These are phyloP conservation scores for Chlorospingus flavigularis DNA, from an alignment of 2,797 vertebrate genomes.

Conservation along the genomic window DNA sequence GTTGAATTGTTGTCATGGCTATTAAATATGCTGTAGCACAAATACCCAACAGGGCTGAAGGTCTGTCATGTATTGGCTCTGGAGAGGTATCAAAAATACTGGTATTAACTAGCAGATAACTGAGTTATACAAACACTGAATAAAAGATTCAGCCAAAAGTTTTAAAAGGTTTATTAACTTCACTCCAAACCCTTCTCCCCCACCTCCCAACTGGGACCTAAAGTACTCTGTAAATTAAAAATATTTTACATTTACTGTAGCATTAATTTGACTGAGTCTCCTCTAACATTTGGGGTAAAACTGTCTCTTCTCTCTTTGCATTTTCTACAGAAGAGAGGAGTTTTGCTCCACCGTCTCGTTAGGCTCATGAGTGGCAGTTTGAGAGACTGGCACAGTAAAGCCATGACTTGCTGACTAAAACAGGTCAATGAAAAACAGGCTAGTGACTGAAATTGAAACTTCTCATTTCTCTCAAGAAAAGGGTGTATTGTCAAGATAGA, in stretches of 20 bases:
- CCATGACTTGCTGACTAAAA: constrained; percentile 43
- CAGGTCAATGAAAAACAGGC: constrained; percentile 59
- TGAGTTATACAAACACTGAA: constrained; percentile 53
- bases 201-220: not conserved
- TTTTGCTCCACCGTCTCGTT: not conserved
- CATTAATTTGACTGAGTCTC: not conserved
- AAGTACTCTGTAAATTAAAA: constrained; percentile 4
- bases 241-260: constrained; percentile 19
- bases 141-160: constrained; percentile 40
- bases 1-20: constrained; percentile 78
- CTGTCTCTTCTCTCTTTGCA: not conserved
- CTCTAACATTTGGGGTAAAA: not conserved
- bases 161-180: constrained; percentile 35
- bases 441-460: constrained; percentile 58
- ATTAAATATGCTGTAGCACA: constrained; percentile 72
- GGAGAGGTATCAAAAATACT: constrained; percentile 53
- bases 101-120: constrained; percentile 65
- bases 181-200: not conserved
- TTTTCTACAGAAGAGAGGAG: constrained; percentile 7
- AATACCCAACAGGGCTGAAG: constrained; percentile 63
- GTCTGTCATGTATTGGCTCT: constrained; percentile 57
- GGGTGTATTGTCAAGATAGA: constrained; percentile 2
- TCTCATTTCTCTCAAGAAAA: constrained; percentile 57
- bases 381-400: constrained; percentile 19
- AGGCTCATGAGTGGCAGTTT: not conserved